These are phyloP conservation scores for Pomatorhinus ruficollis DNA, from an alignment of 2,113 vertebrate species.

Conservation along the genomic window DNA sequence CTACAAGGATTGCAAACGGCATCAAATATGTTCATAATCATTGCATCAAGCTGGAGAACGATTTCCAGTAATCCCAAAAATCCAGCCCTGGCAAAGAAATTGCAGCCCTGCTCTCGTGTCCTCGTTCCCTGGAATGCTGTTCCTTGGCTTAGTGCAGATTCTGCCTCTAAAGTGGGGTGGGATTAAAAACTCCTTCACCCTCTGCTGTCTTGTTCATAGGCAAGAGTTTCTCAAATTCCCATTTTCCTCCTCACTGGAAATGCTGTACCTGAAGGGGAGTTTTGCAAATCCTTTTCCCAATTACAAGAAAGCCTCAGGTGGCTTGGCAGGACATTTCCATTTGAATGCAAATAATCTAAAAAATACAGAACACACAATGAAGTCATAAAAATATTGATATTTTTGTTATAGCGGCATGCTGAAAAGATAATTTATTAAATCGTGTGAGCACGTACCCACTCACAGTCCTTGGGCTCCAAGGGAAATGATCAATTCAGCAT, in stretches of 20 bases:
- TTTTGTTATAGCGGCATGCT: background rate
- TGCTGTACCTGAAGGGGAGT: fast-evolving
- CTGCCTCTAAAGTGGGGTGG: background rate
- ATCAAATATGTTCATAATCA: background rate
- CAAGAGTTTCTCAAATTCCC: background rate
- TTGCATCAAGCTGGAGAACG: background rate
- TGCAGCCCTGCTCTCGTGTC: background rate
- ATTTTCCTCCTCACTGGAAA: background rate
- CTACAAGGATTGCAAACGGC: background rate
- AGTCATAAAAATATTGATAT: background rate
- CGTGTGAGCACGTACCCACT: background rate
- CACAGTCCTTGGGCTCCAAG: background rate
- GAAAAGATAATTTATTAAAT: background rate
- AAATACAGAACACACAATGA: background rate
- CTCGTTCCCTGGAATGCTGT: background rate
- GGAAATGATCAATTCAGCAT: background rate
- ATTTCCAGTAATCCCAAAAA: background rate
- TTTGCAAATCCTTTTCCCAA: background rate
- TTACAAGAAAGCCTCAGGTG: background rate
- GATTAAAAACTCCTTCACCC: background rate
- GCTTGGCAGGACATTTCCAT: background rate
- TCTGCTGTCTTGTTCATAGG: background rate
- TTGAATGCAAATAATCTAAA: background rate
- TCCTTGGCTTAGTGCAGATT: background rate
- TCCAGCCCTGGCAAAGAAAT: no score